These are phyloP conservation scores for Drosophila repleta DNA, from an alignment of 1,140 invertebrate species.

Conservation along the genomic window DNA sequence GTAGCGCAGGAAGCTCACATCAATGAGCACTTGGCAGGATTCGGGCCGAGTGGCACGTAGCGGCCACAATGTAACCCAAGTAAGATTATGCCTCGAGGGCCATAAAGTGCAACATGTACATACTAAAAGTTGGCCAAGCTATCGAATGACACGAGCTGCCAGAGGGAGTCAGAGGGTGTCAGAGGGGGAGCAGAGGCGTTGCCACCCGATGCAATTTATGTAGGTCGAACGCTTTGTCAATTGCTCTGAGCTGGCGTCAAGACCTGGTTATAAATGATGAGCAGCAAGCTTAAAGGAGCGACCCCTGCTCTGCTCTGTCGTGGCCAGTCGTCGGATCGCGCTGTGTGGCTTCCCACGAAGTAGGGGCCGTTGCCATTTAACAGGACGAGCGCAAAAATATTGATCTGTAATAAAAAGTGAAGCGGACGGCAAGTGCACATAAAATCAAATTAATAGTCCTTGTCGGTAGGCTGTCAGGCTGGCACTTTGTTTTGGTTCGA, in stretches of 20 bases:
- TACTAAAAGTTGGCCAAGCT: conserved; percentile 56
- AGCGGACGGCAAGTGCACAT: conserved; percentile 65
- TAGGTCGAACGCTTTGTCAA: conserved; percentile 36
- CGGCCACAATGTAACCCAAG: conserved; percentile 44
- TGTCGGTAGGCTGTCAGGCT: conserved; percentile 62
- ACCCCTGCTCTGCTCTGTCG: too few species aligned
- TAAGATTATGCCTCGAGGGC: not conserved
- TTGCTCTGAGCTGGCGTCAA: conserved; percentile 20
- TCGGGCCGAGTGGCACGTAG: conserved; percentile 68
- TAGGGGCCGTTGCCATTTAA: conserved; percentile 35
- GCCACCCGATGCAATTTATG: conserved; percentile 13
- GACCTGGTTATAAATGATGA: not conserved
- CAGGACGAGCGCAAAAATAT: conserved; percentile 69
- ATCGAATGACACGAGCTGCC: conserved; percentile 55
- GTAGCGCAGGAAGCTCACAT: conserved; percentile 74
- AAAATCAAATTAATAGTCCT: conserved; percentile 80
- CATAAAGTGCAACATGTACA: conserved; percentile 55
- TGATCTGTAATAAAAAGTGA: conserved; percentile 69
- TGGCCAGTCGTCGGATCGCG: conserved; percentile 1
- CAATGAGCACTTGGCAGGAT: conserved; percentile 74
- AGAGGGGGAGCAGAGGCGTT: not conserved
- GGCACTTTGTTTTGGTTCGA: conserved; percentile 78
- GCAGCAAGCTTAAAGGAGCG: not conserved
- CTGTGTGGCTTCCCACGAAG: conserved; percentile 63
- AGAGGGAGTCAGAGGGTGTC: conserved; percentile 5